These are phyloP conservation scores for Lymantria monacha DNA, from an alignment of 2,888 invertebrate species.

Conservation along the genomic window DNA sequence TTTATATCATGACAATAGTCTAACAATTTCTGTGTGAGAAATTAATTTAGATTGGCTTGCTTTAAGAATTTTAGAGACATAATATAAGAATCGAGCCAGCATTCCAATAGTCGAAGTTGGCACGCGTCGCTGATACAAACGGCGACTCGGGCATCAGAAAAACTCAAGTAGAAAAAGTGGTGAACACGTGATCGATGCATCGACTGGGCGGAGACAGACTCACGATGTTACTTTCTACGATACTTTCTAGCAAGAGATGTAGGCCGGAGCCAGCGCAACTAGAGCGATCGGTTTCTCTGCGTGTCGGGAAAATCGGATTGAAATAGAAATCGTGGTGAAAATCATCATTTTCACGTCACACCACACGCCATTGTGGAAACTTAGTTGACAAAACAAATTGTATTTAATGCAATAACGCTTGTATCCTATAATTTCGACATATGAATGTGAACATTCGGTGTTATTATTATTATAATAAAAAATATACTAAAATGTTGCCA, in stretches of 20 bases:
- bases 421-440: background rate
- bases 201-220: constrained; percentile 64
- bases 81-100: constrained; percentile 28
- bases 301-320: constrained; percentile 80
- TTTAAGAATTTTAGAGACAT: constrained; percentile 20
- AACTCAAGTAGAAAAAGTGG: constrained; percentile 57
- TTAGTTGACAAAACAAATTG: constrained; percentile 25
- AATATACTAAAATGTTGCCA: too few relatives aligned
- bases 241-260: constrained; percentile 82
- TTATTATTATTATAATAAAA: too few relatives aligned
- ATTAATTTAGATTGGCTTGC: background rate
- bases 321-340: constrained; percentile 79
- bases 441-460: too few relatives aligned
- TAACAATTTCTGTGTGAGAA: constrained; percentile 6
- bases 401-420: constrained; percentile 12
- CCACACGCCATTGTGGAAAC: constrained; percentile 60
- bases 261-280: constrained; percentile 75
- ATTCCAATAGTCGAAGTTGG: constrained; percentile 27
- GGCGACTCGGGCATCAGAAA: constrained; percentile 36
- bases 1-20: constrained; percentile 11
- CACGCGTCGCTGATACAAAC: constrained; percentile 34
- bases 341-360: constrained; percentile 73
- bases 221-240: constrained; percentile 80
- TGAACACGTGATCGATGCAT: constrained; percentile 70
- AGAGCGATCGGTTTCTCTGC: constrained; percentile 80